Base-by-base conservation (phyloP, 2,113 vertebrate genomes). In the Nothocercus julius region DNA sequence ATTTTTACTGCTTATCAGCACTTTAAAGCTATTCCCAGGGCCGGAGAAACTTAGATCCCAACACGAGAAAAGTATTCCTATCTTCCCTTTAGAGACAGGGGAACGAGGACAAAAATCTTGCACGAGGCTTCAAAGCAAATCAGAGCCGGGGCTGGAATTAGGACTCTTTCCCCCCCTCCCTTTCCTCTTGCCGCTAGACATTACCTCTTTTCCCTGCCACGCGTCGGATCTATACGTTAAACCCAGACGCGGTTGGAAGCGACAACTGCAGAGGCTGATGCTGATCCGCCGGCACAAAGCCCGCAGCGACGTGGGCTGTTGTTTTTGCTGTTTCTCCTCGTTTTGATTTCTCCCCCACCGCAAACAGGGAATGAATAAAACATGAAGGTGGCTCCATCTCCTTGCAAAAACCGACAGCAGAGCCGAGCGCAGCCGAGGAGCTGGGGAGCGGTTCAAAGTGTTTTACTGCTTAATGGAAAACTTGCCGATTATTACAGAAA, bases 291-390 rank as follows among this genome's bases (percentile, higher is more conserved):
- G 14, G n/a, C 73, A 12, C 51, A 8, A 24, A 3, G 56, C 44
- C 79, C 16, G 21, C 13, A 76, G 76, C 83, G 34, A n/a, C 1
- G 0, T 3, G 30, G 40, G 53, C 36, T 79, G 74, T 1, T 89
- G 75, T 40, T 89, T 36, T 44, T 2, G 1, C 83, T 30, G 44
- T 2, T 79, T 67, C 74, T 85, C 49, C 25, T 1, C 4, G 40
- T 69, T 84, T 82, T 63, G 63, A 34, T 62, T 58, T 92, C 62
- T 81, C 30, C 47, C n/a, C 44, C 22, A 4, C 34, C 20, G 47
- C 53, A 90, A 96, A 89, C 27, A 93, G 77, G 40, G 85, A 61
- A 86, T 79, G 1, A 93, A 92, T 94, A 93, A 95, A 95, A 90
- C 0, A 30, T 69, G 77, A 82, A 76, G 69, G 44, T 32, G 83